Evolutionary conservation across 1,140 invertebrate genomes (phyloP).

Genomic region (Drosophila nasuta): DNA sequence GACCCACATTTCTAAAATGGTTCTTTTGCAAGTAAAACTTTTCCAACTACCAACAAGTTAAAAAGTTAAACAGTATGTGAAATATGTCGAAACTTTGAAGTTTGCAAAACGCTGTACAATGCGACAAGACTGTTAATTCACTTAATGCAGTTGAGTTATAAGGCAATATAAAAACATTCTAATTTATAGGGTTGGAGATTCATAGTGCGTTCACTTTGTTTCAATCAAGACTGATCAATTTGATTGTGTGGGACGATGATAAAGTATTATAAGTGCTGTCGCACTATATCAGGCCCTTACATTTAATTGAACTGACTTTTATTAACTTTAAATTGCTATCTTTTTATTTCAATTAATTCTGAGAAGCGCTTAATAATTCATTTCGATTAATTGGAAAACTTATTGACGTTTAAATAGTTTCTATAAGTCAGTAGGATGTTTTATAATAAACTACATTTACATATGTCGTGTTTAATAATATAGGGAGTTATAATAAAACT

Average conservation of each 20-base stretch:
- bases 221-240: constrained; percentile 8
- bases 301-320: constrained; percentile 8
- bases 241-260: background rate
- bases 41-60: background rate
- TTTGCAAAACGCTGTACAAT: background rate
- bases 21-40: background rate
- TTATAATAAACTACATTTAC: background rate
- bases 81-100: constrained; percentile 1
- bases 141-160: background rate
- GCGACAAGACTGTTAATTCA: background rate
- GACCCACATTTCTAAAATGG: background rate
- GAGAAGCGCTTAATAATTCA: background rate
- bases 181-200: background rate
- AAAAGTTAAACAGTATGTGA: background rate
- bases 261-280: background rate
- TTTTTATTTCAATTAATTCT: constrained; percentile 15
- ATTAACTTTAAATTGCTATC: constrained; percentile 1
- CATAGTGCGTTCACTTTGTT: background rate
- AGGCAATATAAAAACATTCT: background rate
- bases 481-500: background rate
- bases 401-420: background rate
- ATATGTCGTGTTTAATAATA: background rate
- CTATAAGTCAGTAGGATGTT: background rate
- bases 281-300: background rate
- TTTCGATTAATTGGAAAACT: background rate